Evolutionary conservation across 2,888 invertebrate species (phyloP), one percentile per base, ranked within the genome.

Genomic region (Lumbricus terrestris): DNA sequence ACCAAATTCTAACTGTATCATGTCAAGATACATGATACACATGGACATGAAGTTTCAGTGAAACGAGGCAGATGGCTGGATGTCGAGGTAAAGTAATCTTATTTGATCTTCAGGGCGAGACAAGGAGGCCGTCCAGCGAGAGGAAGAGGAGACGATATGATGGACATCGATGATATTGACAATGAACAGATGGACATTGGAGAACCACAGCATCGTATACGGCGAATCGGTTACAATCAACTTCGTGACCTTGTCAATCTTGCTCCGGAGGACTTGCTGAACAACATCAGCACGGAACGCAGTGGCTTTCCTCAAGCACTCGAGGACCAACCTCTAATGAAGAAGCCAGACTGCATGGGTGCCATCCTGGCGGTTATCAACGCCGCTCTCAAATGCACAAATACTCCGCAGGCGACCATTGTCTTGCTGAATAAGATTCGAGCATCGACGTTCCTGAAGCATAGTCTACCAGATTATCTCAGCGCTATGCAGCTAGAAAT

Each of bases 301-400:
- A 83, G 85, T 83, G 90, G 90, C 20, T 90, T 91, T 47, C 38
- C 85, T 11, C 69, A 88, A n/a, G 89, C 90, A 4, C 82, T 92
- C 33, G 82, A 89, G 15, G 29, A 88, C 33, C 37, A 88, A 16
- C 35, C 54, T 4, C 33, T 90, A 29, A 33, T 37, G 23, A 90
- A 90, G 82, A 90, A 88, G 40, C 89, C 89, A 20, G 91, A 91
- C 42, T 90, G 40, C 42, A 88, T 90, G 29, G 42, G 34, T 8
- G 88, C 89, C 38, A 33, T 91, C 34, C 85, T 92, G 35, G 90
- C 83, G 33, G 54, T 91, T 0, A 82, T 93, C 29, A 91, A 91
- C 37, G 92, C 90, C 89, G 92, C 92, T 5, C 90, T 91, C 40
- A 88, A 69, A 11, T 92, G 92, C 38, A 90, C 90, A 37, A 91